phyloP scores from a whole-genome alignment of 2,888 invertebrate genomes.

The Nemurella pictetii region DNA sequence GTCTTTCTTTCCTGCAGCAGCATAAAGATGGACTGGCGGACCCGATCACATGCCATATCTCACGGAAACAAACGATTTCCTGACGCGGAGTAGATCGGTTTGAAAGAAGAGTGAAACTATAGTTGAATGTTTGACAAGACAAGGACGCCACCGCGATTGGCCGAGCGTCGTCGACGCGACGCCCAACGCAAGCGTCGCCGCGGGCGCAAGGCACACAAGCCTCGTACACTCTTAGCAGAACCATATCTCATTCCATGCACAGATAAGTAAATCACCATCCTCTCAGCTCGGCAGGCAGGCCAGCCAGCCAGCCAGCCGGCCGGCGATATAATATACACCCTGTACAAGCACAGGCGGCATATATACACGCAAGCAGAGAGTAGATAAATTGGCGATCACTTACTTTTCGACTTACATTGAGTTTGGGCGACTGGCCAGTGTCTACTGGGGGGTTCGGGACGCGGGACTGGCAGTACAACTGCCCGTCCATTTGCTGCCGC shows the following conservation, averaged over 20 bases:
- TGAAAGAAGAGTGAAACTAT: not conserved
- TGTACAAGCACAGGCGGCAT: not conserved
- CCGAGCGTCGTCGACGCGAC: not conserved
- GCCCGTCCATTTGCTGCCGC: conserved; percentile 41
- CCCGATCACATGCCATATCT: not conserved
- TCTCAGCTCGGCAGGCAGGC: not conserved
- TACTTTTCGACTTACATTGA: conserved; percentile 35
- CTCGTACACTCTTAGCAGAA: too few relatives aligned
- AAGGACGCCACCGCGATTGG: not conserved
- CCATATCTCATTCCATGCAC: too few relatives aligned
- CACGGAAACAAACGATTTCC: not conserved
- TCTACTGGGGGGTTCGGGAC: conserved; percentile 30
- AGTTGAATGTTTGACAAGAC: not conserved
- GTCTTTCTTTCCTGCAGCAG: not conserved
- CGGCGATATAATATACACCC: too few relatives aligned
- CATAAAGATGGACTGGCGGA: not conserved
- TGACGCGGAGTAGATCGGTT: not conserved
- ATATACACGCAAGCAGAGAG: not conserved
- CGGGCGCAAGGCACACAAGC: not conserved
- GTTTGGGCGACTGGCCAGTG: conserved; percentile 36
- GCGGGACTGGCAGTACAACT: conserved; percentile 38
- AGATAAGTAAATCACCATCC: too few relatives aligned
- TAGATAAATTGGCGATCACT: not conserved
- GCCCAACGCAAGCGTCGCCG: not conserved
- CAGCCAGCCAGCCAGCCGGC: too few relatives aligned